These are phyloP conservation scores for Styela plicata DNA, from an alignment of 23 tunicate species.

Conservation along the genomic window DNA sequence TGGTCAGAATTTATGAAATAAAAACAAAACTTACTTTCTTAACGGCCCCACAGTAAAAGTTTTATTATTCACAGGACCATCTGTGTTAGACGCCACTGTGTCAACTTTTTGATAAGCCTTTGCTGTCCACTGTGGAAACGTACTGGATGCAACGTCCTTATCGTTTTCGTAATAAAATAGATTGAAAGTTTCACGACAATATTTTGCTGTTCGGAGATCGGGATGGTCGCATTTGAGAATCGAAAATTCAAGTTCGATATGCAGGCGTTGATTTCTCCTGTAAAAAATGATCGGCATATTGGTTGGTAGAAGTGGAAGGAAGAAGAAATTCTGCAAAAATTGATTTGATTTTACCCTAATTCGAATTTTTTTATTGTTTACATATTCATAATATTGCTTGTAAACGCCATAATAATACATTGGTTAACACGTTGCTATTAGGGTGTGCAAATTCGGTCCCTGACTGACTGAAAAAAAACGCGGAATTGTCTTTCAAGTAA, in stretches of 20 bases:
- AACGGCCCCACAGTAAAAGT: conserved; percentile 68
- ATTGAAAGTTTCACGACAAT: conserved; percentile 74
- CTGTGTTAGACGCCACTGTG: conserved; percentile 67
- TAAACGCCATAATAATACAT: too few species aligned
- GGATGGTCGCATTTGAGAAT: conserved; percentile 50
- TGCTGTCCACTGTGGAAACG: conserved; percentile 74
- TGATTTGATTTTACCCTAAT: too few species aligned
- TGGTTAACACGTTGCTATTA: too few species aligned
- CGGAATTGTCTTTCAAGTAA: too few species aligned
- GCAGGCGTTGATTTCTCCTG: conserved; percentile 57
- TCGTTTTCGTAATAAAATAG: conserved; percentile 63
- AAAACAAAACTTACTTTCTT: conserved; percentile 53
- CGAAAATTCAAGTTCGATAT: conserved; percentile 81
- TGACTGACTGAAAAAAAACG: too few species aligned
- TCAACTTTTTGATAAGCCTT: conserved; percentile 69
- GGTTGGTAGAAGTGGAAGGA: too few species aligned
- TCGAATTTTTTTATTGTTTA: too few species aligned
- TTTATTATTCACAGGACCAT: conserved; percentile 49
- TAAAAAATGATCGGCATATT: too few species aligned
- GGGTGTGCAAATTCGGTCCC: too few species aligned
- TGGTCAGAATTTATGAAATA: too few species aligned
- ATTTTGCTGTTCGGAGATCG: conserved; percentile 19
- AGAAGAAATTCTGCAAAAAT: too few species aligned
- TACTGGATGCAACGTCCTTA: conserved; percentile 56
- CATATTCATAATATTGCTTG: too few species aligned